A percentile compares a stretch with the other conserved stretches of the same genome.
Conservation (phyloP, 2,888 invertebrate species). For the Griposia aprilina region DNA sequence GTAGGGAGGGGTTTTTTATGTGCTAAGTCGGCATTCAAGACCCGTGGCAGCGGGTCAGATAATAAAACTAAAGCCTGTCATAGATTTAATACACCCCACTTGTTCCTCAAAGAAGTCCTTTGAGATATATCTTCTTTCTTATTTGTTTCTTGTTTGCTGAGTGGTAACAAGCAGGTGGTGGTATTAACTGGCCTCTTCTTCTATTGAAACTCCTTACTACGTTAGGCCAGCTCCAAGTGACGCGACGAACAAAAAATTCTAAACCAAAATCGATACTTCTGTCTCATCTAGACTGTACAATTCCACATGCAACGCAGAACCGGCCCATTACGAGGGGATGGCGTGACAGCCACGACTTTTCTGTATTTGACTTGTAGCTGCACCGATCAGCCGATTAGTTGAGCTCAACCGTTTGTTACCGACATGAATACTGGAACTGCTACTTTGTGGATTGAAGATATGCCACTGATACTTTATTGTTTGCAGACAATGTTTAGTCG, state of each 20-base stretch:
- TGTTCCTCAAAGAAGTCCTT: neutral
- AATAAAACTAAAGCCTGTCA: neutral
- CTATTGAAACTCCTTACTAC: neutral
- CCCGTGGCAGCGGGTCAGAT: neutral
- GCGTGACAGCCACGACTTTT: conserved; percentile 69
- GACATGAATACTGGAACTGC: conserved; percentile 59
- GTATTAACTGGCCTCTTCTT: no score
- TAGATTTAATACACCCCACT: neutral
- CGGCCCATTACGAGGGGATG: conserved; percentile 67
- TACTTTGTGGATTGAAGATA: conserved; percentile 59
- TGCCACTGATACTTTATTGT: conserved; percentile 61
- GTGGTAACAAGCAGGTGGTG: neutral
- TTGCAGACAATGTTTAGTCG: conserved; percentile 41
- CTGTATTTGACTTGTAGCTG: conserved; percentile 66
- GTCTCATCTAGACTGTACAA: conserved; percentile 42
- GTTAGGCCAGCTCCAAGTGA: no score
- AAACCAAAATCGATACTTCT: conserved; percentile 13
- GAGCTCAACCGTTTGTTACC: conserved; percentile 58
- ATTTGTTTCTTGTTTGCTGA: neutral
- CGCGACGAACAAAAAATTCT: neutral
- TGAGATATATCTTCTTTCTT: neutral
- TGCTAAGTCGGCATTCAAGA: neutral
- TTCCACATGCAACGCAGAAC: conserved; percentile 40
- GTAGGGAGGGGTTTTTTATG: neutral
- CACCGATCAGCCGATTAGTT: conserved; percentile 58